Conservation (phyloP, 2,888 invertebrate species). For the Nebria brevicollis region DNA sequence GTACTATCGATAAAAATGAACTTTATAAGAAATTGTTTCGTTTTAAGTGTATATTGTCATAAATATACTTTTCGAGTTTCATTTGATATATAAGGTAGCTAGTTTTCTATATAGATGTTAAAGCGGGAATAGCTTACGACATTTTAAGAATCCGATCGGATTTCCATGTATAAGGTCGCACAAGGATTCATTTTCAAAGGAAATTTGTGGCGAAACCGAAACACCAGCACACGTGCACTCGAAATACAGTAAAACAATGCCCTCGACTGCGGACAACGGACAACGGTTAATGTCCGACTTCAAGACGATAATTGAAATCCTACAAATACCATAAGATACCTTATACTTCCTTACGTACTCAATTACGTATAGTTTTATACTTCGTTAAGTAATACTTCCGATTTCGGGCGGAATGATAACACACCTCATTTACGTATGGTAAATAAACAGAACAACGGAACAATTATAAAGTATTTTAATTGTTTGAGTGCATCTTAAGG, state of each 20-base stretch:
- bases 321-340: conserved; percentile 27
- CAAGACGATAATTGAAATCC: conserved; percentile 19
- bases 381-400: conserved; percentile 10
- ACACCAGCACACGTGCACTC: neutral
- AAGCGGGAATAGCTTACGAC: neutral
- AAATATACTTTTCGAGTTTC: too few relatives aligned
- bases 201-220: neutral
- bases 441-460: neutral
- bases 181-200: neutral
- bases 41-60: too few relatives aligned
- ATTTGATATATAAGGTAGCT: too few relatives aligned
- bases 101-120: neutral
- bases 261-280: neutral
- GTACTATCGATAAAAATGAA: too few relatives aligned
- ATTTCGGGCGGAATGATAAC: neutral
- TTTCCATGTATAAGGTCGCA: neutral
- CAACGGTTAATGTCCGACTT: conserved; percentile 11
- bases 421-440: neutral
- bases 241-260: neutral
- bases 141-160: neutral
- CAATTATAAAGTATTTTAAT: too few relatives aligned
- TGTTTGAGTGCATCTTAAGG: neutral
- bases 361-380: conserved; percentile 18
- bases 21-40: too few relatives aligned
- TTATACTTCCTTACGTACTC: conserved; percentile 24